A percentile compares a stretch with the other conserved stretches of the same genome.
phyloP scores from a whole-genome alignment of 2,113 vertebrate genomes.

The Hypocryptadius cinnamomeus region DNA sequence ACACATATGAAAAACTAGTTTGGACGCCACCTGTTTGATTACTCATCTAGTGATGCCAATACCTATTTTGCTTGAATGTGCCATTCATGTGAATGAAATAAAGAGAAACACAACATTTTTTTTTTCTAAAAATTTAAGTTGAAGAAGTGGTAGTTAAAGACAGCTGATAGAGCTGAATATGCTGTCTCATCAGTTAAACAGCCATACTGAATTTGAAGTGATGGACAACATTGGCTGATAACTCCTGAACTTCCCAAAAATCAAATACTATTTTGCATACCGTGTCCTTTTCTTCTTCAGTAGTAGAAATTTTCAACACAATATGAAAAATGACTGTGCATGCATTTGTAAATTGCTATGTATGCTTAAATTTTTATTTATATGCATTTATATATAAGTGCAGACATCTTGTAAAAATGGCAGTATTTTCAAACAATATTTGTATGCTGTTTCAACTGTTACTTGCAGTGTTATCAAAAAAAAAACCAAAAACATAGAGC shows the following conservation, averaged over 20 bases:
- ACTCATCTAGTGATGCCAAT: neutral
- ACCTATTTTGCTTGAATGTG: neutral
- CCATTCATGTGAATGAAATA: neutral
- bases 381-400: neutral
- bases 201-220: neutral
- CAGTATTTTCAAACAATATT: neutral
- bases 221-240: neutral
- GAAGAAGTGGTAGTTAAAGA: neutral
- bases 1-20: neutral
- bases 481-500: neutral
- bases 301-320: neutral
- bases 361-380: neutral
- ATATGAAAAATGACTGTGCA: neutral
- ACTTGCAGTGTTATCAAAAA: neutral
- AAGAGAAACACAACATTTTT: neutral
- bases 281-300: rapidly evolving
- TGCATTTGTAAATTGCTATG: neutral
- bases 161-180: neutral
- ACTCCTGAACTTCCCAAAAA: neutral
- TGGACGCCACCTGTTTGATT: slow-evolving; percentile 46
- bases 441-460: neutral
- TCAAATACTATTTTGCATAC: neutral
- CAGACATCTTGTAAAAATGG: neutral
- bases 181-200: neutral
- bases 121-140: neutral